phyloP scores from a whole-genome alignment of 2,888 invertebrate genomes.

The Heliconius sara region DNA sequence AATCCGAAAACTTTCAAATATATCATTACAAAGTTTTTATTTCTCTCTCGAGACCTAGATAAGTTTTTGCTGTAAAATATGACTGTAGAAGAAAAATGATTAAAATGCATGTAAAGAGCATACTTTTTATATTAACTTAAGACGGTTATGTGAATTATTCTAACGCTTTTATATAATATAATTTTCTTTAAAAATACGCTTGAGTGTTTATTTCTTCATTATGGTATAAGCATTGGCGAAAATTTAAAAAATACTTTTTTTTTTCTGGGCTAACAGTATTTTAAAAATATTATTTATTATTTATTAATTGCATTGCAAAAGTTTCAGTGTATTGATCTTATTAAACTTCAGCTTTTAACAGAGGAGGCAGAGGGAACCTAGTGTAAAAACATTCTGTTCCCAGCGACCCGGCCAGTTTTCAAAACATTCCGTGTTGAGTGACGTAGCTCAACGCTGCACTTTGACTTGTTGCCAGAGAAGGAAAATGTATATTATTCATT shows the following conservation, averaged over 20 bases:
- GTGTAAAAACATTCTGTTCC: too few relatives aligned
- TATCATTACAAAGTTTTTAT: constrained; percentile 24
- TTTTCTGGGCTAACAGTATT: neutral
- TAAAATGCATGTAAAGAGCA: neutral
- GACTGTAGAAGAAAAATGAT: neutral
- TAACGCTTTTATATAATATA: neutral
- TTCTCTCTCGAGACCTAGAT: neutral
- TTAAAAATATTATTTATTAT: neutral
- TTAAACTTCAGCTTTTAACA: too few relatives aligned
- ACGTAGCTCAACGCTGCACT: too few relatives aligned
- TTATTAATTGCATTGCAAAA: neutral
- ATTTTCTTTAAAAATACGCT: neutral
- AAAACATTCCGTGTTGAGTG: too few relatives aligned
- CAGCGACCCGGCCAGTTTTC: too few relatives aligned
- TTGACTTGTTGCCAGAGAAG: too few relatives aligned
- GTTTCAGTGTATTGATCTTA: neutral
- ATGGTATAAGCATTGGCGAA: neutral
- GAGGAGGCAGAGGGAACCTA: too few relatives aligned
- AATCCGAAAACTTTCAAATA: constrained; percentile 16
- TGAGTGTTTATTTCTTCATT: neutral
- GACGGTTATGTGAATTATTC: neutral
- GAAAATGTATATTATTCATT: too few relatives aligned
- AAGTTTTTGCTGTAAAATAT: constrained; percentile 18
- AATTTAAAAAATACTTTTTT: neutral
- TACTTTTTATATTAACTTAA: constrained; percentile 2